Evolutionary conservation across 2,797 vertebrate genomes (phyloP), one percentile per base, ranked within the genome.

Genomic region (Scolopax bukidnonensis): DNA sequence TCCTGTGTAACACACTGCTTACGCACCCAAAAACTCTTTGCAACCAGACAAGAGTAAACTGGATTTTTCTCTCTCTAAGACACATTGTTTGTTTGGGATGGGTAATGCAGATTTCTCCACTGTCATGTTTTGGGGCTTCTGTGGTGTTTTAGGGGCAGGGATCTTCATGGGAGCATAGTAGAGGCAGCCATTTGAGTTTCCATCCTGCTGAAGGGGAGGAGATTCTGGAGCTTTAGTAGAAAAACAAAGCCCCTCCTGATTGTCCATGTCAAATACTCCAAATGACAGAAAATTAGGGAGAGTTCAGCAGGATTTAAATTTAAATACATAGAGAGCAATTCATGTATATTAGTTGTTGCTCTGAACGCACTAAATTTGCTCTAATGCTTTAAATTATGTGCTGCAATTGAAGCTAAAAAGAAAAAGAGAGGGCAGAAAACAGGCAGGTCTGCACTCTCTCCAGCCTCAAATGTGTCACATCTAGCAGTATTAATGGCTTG

Each of bases 211-310:
- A 18, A 84, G 30, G 2, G n/a, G 24, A 43, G 16, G 20, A 53
- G 40, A 32, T 86, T 50, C 40, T 91, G 77, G n/a, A 53, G 30
- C 45, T 89, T 84, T 56, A 86, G 45, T 40, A 54, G 45, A 57
- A 67, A 47, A 95, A 67, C 25, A 86, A 85, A 90, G 32, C 33
- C 38, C 56, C 1, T 89, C 30, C 61, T 84, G 48, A 33, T 89
- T 0, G 1, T 57, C 68, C 87, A 14, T 91, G 54, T 91, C 51
- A 65, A 86, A 79, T 60, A 18, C 12, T 84, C 50, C 76, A 80
- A 74, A 56, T 89, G 60, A 50, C 56, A 78, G 86, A 87, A 88
- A 93, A 94, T 90, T 76, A 76, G 53, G 56, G 68, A 92, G 71
- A 65, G 11, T 73, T 84, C 43, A 4, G n/a, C 2, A 50, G 32